phyloP scores from a whole-genome alignment of 2,797 vertebrate species.

The Taeniopygia guttata region DNA sequence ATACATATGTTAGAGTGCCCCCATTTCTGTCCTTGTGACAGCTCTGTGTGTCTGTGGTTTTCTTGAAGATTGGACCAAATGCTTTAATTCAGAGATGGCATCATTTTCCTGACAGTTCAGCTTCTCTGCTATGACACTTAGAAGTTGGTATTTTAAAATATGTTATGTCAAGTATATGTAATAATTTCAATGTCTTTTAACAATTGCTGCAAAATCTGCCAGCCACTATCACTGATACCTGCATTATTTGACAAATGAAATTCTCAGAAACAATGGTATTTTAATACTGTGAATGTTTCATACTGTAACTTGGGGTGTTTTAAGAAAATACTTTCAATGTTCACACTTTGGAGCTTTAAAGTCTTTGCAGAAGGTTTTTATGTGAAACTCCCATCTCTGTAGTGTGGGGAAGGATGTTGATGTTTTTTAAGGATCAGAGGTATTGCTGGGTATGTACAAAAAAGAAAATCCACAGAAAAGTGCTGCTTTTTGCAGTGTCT shows the following conservation, averaged over 20 bases:
- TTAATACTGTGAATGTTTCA: background rate
- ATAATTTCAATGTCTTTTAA: background rate
- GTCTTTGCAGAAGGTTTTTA: background rate
- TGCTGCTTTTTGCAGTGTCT: background rate
- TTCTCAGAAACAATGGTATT: background rate
- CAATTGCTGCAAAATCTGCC: background rate
- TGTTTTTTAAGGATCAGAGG: background rate
- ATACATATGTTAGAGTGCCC: background rate
- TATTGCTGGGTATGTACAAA: background rate
- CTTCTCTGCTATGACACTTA: background rate
- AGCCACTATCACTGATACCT: background rate
- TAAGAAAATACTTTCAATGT: background rate
- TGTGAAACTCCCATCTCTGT: background rate
- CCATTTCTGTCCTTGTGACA: background rate
- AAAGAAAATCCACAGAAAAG: background rate
- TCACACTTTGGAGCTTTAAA: background rate
- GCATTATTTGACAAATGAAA: background rate
- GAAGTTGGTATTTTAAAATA: background rate
- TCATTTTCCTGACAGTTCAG: background rate
- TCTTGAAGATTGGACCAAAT: background rate
- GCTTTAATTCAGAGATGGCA: background rate
- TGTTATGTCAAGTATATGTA: background rate
- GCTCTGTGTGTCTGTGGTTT: background rate
- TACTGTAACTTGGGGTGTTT: background rate
- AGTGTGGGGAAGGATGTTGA: background rate